Conservation (phyloP, 2,113 vertebrate genomes). For the Perca schrenkii region DNA sequence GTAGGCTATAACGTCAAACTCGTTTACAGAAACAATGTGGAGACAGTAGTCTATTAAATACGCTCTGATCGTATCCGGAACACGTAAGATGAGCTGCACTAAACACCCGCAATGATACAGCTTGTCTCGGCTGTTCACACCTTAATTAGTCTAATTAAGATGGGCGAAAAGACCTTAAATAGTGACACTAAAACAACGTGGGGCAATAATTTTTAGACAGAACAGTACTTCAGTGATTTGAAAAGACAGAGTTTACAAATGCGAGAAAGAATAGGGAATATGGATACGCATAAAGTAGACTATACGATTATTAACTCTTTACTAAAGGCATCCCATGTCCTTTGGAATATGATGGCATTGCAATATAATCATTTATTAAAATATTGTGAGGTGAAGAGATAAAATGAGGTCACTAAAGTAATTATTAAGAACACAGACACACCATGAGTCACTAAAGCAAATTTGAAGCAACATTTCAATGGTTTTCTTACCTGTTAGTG, state of each 20-base stretch:
- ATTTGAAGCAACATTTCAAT: not conserved
- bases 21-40: not conserved
- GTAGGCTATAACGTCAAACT: not conserved
- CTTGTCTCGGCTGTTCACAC: not conserved
- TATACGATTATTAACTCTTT: not conserved
- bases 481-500: constrained; percentile 68
- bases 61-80: not conserved
- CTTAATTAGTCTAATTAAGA: not conserved
- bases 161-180: too few relatives aligned
- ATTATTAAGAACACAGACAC: not conserved
- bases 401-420: not conserved
- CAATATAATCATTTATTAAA: not conserved
- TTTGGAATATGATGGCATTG: not conserved
- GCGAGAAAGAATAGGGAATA: not conserved
- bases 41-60: not conserved
- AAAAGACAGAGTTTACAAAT: constrained; percentile 1
- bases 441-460: not conserved
- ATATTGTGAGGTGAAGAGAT: not conserved
- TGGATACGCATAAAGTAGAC: not conserved
- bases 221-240: not conserved
- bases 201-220: not conserved
- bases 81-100: not conserved
- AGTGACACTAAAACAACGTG: not conserved
- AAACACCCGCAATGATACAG: not conserved
- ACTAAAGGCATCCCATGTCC: not conserved